These are phyloP conservation scores for Tinamus guttatus DNA, from an alignment of 2,113 vertebrate genomes.

Conservation along the genomic window DNA sequence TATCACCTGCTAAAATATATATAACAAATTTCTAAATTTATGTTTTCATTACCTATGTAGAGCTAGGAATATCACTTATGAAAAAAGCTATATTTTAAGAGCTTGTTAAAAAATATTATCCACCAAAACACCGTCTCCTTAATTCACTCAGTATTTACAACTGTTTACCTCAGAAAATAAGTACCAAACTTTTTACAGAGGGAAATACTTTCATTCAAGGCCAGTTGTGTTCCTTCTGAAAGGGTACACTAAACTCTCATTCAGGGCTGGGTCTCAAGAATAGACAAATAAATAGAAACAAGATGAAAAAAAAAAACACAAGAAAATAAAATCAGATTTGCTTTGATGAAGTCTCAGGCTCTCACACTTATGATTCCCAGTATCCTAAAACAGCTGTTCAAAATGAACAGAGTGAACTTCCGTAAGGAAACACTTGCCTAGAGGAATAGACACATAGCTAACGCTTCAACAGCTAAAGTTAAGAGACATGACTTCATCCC, in stretches of 20 bases:
- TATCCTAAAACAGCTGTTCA: neutral
- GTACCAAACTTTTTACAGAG: neutral
- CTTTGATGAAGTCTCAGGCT: neutral
- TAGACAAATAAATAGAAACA: neutral
- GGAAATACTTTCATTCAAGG: accelerated
- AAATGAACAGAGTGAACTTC: neutral
- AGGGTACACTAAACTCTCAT: neutral
- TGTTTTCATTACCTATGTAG: neutral
- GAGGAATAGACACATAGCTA: neutral
- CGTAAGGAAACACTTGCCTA: neutral
- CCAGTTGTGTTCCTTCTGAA: neutral
- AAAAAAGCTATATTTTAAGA: neutral
- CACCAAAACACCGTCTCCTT: neutral
- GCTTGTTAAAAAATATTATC: neutral
- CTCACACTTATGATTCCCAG: neutral
- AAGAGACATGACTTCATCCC: neutral
- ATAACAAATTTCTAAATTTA: neutral
- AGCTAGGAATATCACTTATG: neutral
- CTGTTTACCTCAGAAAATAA: neutral
- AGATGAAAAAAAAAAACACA: neutral
- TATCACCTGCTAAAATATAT: neutral
- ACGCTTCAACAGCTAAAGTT: neutral
- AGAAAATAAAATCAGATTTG: neutral
- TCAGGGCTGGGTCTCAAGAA: neutral
- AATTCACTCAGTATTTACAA: neutral